These are phyloP conservation scores for Nysson spinosus DNA, from an alignment of 2,888 invertebrate genomes.

Conservation along the genomic window DNA sequence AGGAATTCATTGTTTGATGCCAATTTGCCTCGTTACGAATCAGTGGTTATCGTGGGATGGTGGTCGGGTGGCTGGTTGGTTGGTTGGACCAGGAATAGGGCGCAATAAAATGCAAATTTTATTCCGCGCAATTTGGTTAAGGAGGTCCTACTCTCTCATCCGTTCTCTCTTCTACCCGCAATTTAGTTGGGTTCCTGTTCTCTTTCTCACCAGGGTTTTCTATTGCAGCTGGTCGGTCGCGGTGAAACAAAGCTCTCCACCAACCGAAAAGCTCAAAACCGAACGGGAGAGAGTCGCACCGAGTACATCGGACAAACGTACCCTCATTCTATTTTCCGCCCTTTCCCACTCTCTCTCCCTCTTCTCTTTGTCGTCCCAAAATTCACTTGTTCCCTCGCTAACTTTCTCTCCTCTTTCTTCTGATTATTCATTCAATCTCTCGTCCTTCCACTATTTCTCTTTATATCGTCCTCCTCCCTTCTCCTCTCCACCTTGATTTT, in stretches of 20 bases:
- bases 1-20: background rate
- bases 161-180: slow-evolving; percentile 1
- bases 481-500: slow-evolving; percentile 1
- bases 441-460: slow-evolving; percentile 6
- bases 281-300: slow-evolving; percentile 16
- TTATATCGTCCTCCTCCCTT: background rate
- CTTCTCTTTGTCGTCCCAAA: background rate
- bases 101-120: slow-evolving; percentile 57
- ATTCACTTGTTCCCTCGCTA: background rate
- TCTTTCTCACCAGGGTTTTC: slow-evolving; percentile 3
- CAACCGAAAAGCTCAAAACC: slow-evolving; percentile 30
- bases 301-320: slow-evolving; percentile 21
- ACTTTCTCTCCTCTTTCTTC: slow-evolving; percentile 2
- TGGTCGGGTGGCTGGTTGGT: slow-evolving; percentile 17
- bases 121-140: slow-evolving; percentile 42
- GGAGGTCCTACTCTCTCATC: slow-evolving; percentile 12
- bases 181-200: slow-evolving; percentile 1
- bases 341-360: background rate
- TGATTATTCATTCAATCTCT: background rate
- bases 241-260: slow-evolving; percentile 15
- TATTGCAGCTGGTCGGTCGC: slow-evolving; percentile 6
- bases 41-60: background rate
- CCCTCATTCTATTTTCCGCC: slow-evolving; percentile 1
- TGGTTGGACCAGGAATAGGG: slow-evolving; percentile 38
- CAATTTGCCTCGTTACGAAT: slow-evolving; percentile 1